These are phyloP conservation scores for Microcebus jonahi DNA, from an alignment of 2,113 vertebrate genomes.

Conservation along the genomic window DNA sequence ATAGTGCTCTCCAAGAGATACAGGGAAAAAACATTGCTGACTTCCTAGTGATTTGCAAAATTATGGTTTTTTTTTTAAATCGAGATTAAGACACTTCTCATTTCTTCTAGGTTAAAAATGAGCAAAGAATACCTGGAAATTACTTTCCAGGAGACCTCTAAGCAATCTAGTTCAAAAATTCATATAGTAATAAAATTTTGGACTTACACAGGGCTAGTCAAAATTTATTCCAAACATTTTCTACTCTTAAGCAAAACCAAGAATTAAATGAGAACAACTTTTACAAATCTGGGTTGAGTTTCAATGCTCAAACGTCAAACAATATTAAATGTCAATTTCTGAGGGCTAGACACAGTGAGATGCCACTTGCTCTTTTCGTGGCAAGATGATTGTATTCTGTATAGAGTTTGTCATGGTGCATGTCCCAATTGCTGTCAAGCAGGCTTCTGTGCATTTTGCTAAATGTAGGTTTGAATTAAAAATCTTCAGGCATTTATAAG, in stretches of 20 bases:
- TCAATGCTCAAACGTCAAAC: neutral
- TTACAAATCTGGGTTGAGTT: constrained; percentile 21
- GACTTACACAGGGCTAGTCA: neutral
- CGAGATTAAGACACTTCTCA: neutral
- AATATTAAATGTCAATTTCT: constrained; percentile 69
- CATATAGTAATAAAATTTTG: neutral
- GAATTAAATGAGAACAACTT: constrained; percentile 27
- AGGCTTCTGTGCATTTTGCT: constrained; percentile 60
- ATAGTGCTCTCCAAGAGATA: neutral
- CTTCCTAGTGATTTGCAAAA: neutral
- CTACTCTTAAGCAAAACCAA: constrained; percentile 30
- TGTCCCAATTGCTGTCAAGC: constrained; percentile 52
- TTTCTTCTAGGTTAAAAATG: neutral
- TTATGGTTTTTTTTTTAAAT: neutral
- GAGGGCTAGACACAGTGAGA: constrained; percentile 55
- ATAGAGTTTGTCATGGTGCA: constrained; percentile 39
- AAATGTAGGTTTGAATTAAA: constrained; percentile 72
- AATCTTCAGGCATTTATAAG: constrained; percentile 63
- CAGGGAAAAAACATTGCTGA: neutral
- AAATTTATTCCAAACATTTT: constrained; percentile 30
- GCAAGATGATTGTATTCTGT: constrained; percentile 16
- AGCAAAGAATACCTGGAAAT: neutral
- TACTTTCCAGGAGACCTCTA: constrained; percentile 19
- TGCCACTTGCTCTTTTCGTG: constrained; percentile 36
- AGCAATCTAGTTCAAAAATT: neutral